Conservation (phyloP, 2,888 invertebrate species). For the Tetragonula carbonaria region DNA sequence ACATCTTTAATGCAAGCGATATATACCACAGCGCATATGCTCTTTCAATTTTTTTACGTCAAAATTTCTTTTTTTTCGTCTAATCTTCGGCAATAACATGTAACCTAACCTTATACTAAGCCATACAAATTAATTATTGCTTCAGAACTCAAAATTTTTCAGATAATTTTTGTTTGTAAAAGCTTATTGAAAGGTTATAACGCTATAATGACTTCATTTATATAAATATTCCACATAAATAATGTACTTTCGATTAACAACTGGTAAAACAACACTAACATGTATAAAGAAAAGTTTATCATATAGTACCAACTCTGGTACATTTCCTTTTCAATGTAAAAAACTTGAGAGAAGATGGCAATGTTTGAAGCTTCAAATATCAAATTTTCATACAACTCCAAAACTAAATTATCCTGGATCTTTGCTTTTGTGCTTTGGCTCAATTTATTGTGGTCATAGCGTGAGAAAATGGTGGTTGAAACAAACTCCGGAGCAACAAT, state of each 20-base stretch:
- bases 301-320: background rate
- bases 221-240: slow-evolving; percentile 1
- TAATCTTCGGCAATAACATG: background rate
- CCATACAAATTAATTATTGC: background rate
- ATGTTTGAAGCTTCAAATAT: slow-evolving; percentile 43
- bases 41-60: background rate
- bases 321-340: background rate
- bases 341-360: slow-evolving; percentile 8
- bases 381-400: slow-evolving; percentile 74
- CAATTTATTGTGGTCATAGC: slow-evolving; percentile 80
- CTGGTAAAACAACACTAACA: slow-evolving; percentile 3
- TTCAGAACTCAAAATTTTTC: background rate
- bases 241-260: slow-evolving; percentile 6
- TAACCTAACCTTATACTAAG: background rate
- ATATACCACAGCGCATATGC: background rate
- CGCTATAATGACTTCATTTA: background rate
- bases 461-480: slow-evolving; percentile 84
- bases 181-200: background rate
- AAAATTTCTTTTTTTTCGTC: background rate
- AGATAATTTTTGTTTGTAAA: background rate
- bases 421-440: slow-evolving; percentile 77
- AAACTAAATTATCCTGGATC: slow-evolving; percentile 74
- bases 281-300: background rate
- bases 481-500: slow-evolving; percentile 78
- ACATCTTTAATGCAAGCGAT: background rate